A percentile compares a stretch with the other conserved stretches of the same genome.
Conservation (phyloP, 2,797 vertebrate genomes). For the Coilia nasus region DNA sequence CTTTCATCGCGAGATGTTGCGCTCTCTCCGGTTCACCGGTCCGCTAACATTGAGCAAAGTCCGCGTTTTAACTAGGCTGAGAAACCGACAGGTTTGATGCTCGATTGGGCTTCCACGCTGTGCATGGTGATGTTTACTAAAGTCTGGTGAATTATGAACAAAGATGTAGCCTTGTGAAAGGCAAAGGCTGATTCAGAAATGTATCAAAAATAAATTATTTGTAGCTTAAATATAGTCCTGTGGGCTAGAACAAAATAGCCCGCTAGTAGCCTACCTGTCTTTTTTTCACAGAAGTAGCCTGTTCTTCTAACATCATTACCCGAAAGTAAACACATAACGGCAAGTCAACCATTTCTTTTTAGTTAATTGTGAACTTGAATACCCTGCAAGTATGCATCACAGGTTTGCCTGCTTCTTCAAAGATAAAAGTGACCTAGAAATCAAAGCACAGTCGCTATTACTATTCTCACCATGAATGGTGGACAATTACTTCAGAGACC, state of each 20-base stretch:
- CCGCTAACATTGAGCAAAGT: conserved; percentile 41
- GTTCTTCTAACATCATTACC: not conserved
- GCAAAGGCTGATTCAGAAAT: not conserved
- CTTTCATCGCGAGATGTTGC: conserved; percentile 73
- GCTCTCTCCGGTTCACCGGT: conserved; percentile 15
- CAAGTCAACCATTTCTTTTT: not conserved
- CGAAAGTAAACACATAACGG: not conserved
- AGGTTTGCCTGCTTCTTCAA: not conserved
- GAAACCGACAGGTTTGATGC: conserved; percentile 37
- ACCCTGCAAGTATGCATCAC: not conserved
- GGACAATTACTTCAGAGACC: not conserved
- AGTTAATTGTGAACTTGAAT: not conserved
- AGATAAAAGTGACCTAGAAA: conserved; percentile 4
- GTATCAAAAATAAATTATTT: not conserved
- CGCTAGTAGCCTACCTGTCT: too few relatives aligned
- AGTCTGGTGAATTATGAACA: conserved; percentile 33
- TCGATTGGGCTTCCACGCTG: conserved; percentile 21
- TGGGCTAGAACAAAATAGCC: not conserved
- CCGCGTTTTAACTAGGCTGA: conserved; percentile 22
- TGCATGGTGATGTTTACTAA: not conserved
- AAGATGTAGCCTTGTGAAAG: not conserved
- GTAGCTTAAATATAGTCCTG: not conserved
- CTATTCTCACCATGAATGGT: not conserved
- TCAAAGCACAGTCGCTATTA: not conserved
- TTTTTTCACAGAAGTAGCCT: not conserved